Evolutionary conservation across 1,140 invertebrate species (phyloP).

Genomic region (Meteorus sp.): DNA sequence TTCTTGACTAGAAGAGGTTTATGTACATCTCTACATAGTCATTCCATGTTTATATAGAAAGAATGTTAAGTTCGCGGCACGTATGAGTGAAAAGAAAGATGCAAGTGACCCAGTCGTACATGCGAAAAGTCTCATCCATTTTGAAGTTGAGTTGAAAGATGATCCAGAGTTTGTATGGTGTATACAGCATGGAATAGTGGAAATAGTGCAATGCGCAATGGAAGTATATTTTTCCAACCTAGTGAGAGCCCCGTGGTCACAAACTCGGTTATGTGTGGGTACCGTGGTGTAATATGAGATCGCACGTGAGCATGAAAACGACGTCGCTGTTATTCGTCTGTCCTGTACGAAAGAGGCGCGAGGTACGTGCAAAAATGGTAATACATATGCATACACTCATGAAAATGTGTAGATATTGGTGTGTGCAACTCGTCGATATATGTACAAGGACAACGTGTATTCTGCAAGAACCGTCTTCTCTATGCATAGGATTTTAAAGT

Average conservation of each 20-base stretch:
- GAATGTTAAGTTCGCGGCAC: too few species aligned
- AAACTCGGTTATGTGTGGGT: constrained; percentile 18
- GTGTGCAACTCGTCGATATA: too few species aligned
- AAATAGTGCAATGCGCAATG: neutral
- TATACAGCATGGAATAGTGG: too few species aligned
- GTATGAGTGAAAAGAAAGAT: too few species aligned
- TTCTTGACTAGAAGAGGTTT: too few species aligned
- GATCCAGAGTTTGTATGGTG: too few species aligned
- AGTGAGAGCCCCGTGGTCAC: neutral
- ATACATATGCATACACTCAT: neutral
- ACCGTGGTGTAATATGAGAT: constrained; percentile 24
- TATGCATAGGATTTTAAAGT: constrained; percentile 54
- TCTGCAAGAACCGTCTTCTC: constrained; percentile 33
- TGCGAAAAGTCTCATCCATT: neutral
- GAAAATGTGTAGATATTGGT: too few species aligned
- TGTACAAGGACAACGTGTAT: constrained; percentile 22
- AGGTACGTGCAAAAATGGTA: constrained; percentile 21
- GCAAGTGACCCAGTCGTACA: too few species aligned
- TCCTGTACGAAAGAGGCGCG: constrained; percentile 18
- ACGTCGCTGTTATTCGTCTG: constrained; percentile 25
- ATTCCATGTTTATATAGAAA: too few species aligned
- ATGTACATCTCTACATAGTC: too few species aligned
- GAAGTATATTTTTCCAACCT: constrained; percentile 1
- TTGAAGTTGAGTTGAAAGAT: neutral
- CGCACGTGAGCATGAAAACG: constrained; percentile 24